These are phyloP conservation scores for Papilio xuthus DNA, from an alignment of 1,140 invertebrate species.

Conservation along the genomic window DNA sequence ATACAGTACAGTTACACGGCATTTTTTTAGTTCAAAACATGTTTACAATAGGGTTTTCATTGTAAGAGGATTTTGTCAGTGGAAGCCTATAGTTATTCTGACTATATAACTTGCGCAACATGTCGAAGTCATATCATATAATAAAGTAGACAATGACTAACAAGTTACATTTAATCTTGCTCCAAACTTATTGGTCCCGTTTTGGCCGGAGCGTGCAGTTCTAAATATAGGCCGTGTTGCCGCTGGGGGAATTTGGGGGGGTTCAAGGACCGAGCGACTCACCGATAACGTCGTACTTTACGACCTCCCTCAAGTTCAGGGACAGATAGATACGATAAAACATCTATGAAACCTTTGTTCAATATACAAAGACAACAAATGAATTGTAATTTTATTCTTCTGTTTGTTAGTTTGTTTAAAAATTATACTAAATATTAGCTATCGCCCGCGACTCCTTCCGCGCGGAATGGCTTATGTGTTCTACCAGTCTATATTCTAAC, in stretches of 20 bases:
- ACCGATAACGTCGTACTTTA: slow-evolving; percentile 52
- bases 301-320: slow-evolving; percentile 54
- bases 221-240: slow-evolving; percentile 68
- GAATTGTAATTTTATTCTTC: not conserved
- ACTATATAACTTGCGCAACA: slow-evolving; percentile 2
- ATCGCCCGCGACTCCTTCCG: no score
- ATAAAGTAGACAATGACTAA: no score
- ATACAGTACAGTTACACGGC: no score
- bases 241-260: slow-evolving; percentile 68
- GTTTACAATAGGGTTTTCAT: no score
- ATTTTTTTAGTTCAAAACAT: no score
- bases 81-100: not conserved
- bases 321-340: slow-evolving; percentile 45
- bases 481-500: no score
- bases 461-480: no score
- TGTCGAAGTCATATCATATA: not conserved
- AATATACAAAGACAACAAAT: not conserved
- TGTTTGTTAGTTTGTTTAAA: no score
- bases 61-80: no score
- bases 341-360: slow-evolving; percentile 31
- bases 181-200: slow-evolving; percentile 44
- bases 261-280: slow-evolving; percentile 74
- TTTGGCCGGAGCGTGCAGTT: slow-evolving; percentile 64
- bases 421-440: no score
- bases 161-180: not conserved